These are phyloP conservation scores for Coleophora flavipennella DNA, from an alignment of 2,888 invertebrate genomes.

Conservation along the genomic window DNA sequence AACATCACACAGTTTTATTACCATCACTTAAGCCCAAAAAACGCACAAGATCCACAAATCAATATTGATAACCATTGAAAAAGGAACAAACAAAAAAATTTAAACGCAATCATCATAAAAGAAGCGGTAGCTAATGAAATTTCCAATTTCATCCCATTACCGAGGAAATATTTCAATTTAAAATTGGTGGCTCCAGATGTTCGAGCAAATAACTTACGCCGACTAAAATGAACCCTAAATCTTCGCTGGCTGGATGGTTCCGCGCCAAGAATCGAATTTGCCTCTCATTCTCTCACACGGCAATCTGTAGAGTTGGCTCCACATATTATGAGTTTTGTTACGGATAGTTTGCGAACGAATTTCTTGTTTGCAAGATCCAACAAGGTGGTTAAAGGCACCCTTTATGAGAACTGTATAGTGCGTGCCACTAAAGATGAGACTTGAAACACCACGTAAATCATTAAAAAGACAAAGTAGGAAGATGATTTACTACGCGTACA, in stretches of 20 bases:
- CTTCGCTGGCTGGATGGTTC: slow-evolving; percentile 47
- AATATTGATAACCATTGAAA: background rate
- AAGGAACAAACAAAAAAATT: slow-evolving; percentile 1
- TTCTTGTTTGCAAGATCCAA: too few relatives aligned
- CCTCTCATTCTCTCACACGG: slow-evolving; percentile 32
- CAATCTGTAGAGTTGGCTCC: background rate
- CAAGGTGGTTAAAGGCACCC: too few relatives aligned
- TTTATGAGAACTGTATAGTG: too few relatives aligned
- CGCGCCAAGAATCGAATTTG: slow-evolving; percentile 62
- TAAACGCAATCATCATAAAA: slow-evolving; percentile 7
- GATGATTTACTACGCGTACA: too few relatives aligned
- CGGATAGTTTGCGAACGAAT: background rate
- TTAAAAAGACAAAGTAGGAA: too few relatives aligned
- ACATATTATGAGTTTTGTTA: slow-evolving; percentile 1
- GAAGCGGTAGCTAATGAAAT: slow-evolving; percentile 26
- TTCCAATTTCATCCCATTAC: slow-evolving; percentile 41
- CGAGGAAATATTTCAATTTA: slow-evolving; percentile 51
- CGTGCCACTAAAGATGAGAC: too few relatives aligned
- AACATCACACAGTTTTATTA: too few relatives aligned
- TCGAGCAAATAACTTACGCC: slow-evolving; percentile 60
- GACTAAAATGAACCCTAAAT: slow-evolving; percentile 65
- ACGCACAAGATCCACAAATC: too few relatives aligned
- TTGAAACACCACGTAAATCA: too few relatives aligned
- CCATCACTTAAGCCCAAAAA: background rate
- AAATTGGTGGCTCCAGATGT: slow-evolving; percentile 58